Base-by-base conservation (phyloP, 1,140 invertebrate genomes). In the Drosophila subpulchrella region DNA sequence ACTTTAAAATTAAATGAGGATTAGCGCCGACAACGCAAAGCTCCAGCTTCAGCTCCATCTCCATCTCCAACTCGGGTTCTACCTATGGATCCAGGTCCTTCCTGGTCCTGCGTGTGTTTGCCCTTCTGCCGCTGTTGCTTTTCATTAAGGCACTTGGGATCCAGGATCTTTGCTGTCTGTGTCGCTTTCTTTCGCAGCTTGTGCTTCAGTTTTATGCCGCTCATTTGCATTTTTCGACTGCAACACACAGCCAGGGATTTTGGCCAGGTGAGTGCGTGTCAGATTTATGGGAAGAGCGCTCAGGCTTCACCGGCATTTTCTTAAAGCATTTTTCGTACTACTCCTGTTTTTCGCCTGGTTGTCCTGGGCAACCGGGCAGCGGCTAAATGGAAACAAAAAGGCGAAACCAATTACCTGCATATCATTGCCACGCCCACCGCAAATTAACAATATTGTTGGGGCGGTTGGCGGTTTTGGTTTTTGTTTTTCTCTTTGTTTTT, bases 1-100 rank as follows among this genome's bases (percentile, higher is more conserved):
- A 91, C 90, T 91, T 91, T 91, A 90, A 91, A 91, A 91, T 91
- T 91, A 91, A 91, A 91, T 91, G 90, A 91, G 90, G 82, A 91
- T 91, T 91, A 91, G 90, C 90, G 85, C 81, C 81, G 78, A 84
- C 81, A 84, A 89, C 77, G 78, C 79, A 86, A 75, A 78, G 71
- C 67, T 42, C 44, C 46, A 48, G 24, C 60, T 48, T 17, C 39
- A 39, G 8, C n/a, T n/a, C n/a, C 72, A 51, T 6, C 24, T 15
- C 5, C n/a, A 32, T 10, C 10, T 57, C 6, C 27, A n/a, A 10
- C 15, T 46, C 10, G 42, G 30, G n/a, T 34, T 24, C 17, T 51
- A 51, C 48, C 48, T 51, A 51, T 51, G 48, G 36, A 41, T 36
- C 46, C 63, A 61, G 34, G 46, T 53, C 67, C 10, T 15, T 30